Evolutionary conservation across 2,113 vertebrate genomes (phyloP).

Genomic region (Daphoenositta chrysoptera): DNA sequence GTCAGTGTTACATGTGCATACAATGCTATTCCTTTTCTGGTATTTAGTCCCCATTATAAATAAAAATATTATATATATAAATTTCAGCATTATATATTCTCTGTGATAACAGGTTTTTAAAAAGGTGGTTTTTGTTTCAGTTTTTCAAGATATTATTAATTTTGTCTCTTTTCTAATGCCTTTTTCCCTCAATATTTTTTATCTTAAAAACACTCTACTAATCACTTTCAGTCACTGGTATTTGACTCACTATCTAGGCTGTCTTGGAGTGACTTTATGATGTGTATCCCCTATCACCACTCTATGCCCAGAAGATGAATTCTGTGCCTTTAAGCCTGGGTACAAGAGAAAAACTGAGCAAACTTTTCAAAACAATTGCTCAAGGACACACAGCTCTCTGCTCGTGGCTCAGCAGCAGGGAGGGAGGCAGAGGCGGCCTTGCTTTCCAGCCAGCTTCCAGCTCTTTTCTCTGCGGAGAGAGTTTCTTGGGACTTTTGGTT

Average conservation of each 20-base stretch:
- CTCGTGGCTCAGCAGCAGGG: too few species aligned
- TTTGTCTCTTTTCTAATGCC: background rate
- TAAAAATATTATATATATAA: background rate
- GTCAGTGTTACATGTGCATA: background rate
- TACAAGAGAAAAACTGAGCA: too few species aligned
- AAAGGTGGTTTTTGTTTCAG: background rate
- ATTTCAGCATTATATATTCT: background rate
- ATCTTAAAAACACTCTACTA: background rate
- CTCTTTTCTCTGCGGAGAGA: too few species aligned
- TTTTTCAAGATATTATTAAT: background rate
- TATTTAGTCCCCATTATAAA: background rate
- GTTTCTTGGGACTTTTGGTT: too few species aligned
- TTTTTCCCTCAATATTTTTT: background rate
- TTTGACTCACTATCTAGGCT: background rate
- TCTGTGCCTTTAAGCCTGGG: too few species aligned
- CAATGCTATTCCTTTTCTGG: background rate
- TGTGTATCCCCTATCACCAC: too few species aligned
- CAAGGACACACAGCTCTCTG: too few species aligned
- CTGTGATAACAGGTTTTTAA: background rate
- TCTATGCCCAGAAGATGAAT: too few species aligned
- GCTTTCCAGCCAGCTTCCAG: too few species aligned
- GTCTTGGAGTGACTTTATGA: too few species aligned
- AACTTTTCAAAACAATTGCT: too few species aligned
- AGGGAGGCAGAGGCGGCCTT: too few species aligned
- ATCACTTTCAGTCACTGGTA: background rate